phyloP scores from a whole-genome alignment of 2,797 vertebrate species.

The Rhyacichthys aspro region DNA sequence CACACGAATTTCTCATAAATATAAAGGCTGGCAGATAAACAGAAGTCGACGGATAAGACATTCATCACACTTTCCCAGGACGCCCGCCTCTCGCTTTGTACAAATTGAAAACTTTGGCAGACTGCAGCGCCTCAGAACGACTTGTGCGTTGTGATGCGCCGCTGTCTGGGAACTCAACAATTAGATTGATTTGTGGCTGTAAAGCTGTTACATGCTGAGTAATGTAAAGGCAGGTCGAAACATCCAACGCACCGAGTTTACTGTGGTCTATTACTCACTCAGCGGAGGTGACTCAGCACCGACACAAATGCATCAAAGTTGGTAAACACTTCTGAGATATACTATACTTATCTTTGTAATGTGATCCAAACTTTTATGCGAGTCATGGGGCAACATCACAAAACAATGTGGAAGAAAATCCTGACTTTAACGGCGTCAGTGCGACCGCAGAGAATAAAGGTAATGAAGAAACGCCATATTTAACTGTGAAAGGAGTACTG shows the following conservation, averaged over 20 bases:
- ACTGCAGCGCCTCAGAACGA: slow-evolving; percentile 7
- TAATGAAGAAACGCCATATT: too few species aligned
- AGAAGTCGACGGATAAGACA: slow-evolving; percentile 29
- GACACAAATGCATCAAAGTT: neutral
- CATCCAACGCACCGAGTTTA: slow-evolving; percentile 1
- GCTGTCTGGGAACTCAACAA: slow-evolving; percentile 17
- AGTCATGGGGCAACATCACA: neutral
- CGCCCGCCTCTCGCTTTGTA: slow-evolving; percentile 24
- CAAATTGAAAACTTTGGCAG: slow-evolving; percentile 43
- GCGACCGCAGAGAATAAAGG: too few species aligned
- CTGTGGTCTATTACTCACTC: slow-evolving; percentile 18
- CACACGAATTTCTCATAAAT: slow-evolving; percentile 26
- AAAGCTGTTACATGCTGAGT: slow-evolving; percentile 16
- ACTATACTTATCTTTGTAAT: too few species aligned
- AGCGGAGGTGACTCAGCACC: slow-evolving; percentile 13
- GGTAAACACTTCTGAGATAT: neutral
- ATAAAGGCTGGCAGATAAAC: slow-evolving; percentile 29
- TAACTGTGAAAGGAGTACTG: too few species aligned
- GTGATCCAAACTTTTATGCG: neutral
- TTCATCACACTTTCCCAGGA: slow-evolving; percentile 32
- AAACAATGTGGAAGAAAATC: too few species aligned
- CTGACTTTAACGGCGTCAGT: too few species aligned
- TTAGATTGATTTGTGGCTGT: slow-evolving; percentile 23
- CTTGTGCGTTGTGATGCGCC: slow-evolving; percentile 24
- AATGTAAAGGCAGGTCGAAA: slow-evolving; percentile 8